A percentile compares a stretch with the other conserved stretches of the same genome.
These are phyloP conservation scores for Atrina japonica DNA, from an alignment of 2,888 invertebrate species.

Conservation along the genomic window DNA sequence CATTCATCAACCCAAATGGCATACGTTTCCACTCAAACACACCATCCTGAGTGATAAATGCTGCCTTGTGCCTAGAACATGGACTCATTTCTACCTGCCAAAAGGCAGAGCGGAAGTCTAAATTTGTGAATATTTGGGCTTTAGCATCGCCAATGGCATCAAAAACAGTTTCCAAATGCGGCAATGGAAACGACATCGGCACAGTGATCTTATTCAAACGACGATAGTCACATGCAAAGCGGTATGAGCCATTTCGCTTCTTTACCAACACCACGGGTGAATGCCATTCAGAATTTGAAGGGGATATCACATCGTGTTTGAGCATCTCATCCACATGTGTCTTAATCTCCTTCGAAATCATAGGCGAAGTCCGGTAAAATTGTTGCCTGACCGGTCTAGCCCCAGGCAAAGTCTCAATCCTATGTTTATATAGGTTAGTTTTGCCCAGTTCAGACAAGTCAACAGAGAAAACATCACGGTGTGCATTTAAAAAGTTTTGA, in stretches of 20 bases:
- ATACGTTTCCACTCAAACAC: too few relatives aligned
- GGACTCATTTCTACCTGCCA: too few relatives aligned
- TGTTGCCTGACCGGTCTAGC: slow-evolving; percentile 35
- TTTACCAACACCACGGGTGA: slow-evolving; percentile 31
- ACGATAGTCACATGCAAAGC: slow-evolving; percentile 45
- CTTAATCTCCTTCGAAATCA: slow-evolving; percentile 9
- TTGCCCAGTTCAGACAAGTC: too few relatives aligned
- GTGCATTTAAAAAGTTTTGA: slow-evolving; percentile 13
- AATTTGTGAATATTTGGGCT: too few relatives aligned
- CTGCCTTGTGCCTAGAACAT: slow-evolving; percentile 44
- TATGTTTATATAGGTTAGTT: slow-evolving; percentile 35
- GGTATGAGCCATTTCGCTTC: slow-evolving; percentile 26
- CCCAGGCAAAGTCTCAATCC: slow-evolving; percentile 34
- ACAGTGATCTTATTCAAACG: slow-evolving; percentile 32
- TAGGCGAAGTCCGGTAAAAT: slow-evolving; percentile 20
- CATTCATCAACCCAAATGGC: slow-evolving; percentile 55
- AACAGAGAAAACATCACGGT: slow-evolving; percentile 29
- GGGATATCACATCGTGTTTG: slow-evolving; percentile 31
- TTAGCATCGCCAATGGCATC: too few relatives aligned
- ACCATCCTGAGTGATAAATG: slow-evolving; percentile 48
- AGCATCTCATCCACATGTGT: slow-evolving; percentile 37
- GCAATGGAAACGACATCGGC: too few relatives aligned
- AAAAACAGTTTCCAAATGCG: too few relatives aligned
- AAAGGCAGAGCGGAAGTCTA: too few relatives aligned
- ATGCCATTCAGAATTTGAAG: too few relatives aligned